Conservation (phyloP, 2,113 vertebrate species). For the Donacobius atricapilla region DNA sequence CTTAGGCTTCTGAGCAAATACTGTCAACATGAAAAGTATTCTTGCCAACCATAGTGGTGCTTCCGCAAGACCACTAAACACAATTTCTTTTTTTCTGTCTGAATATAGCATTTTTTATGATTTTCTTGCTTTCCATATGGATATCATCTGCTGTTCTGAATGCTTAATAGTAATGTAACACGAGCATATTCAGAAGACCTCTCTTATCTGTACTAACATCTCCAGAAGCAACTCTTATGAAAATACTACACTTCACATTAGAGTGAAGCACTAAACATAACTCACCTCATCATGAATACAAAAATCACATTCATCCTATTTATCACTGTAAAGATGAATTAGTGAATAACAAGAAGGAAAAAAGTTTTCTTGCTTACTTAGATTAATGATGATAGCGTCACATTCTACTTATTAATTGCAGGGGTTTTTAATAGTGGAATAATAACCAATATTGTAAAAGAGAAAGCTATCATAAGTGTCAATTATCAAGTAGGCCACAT, state of each 20-base stretch:
- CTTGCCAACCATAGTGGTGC: slow-evolving; percentile 10
- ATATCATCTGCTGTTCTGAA: slow-evolving; percentile 44
- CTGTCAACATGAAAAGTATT: slow-evolving; percentile 20
- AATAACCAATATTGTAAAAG: neutral
- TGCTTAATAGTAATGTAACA: neutral
- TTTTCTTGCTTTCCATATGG: slow-evolving; percentile 46
- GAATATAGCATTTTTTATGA: slow-evolving; percentile 19
- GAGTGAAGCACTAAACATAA: neutral
- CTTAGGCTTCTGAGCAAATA: slow-evolving; percentile 11
- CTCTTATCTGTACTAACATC: neutral
- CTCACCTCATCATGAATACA: neutral
- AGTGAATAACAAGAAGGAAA: neutral
- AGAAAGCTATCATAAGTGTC: neutral
- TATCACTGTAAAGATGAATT: neutral
- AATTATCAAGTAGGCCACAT: neutral
- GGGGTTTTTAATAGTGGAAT: neutral
- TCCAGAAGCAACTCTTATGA: neutral
- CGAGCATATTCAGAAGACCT: neutral
- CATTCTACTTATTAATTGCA: neutral
- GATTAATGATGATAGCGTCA: neutral
- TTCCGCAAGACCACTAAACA: slow-evolving; percentile 49
- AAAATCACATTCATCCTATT: neutral
- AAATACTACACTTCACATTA: neutral
- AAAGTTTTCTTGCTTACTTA: neutral
- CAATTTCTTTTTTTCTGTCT: neutral